A percentile compares a stretch with the other conserved stretches of the same genome.
phyloP scores from a whole-genome alignment of 2,797 vertebrate genomes.

The Natrix natrix region DNA sequence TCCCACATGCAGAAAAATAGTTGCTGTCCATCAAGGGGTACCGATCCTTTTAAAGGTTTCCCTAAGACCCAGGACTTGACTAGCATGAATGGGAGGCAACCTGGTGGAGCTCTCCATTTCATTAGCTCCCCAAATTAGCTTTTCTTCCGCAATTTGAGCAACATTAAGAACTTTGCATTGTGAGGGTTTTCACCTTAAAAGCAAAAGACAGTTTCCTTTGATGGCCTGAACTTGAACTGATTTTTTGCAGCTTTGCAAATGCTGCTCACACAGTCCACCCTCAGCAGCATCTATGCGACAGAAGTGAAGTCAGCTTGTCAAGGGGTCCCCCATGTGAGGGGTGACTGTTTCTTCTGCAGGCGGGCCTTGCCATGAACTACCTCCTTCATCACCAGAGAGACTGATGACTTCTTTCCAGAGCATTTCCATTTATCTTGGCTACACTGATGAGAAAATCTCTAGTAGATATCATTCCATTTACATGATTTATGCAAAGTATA shows the following conservation, averaged over 20 bases:
- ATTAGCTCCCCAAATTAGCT: not conserved
- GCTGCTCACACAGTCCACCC: not conserved
- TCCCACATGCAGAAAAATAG: not conserved
- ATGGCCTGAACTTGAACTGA: not conserved
- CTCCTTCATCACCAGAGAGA: not conserved
- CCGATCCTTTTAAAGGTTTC: not conserved
- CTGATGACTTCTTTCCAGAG: not conserved
- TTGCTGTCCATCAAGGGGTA: not conserved
- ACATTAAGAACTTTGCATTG: not conserved
- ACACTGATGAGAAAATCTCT: conserved; percentile 5
- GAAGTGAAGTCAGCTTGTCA: not conserved
- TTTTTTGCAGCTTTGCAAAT: not conserved
- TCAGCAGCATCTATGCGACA: not conserved
- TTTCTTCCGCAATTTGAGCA: not conserved
- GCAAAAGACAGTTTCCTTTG: not conserved
- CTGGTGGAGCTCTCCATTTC: not conserved
- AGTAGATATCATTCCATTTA: not conserved
- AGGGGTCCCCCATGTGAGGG: not conserved
- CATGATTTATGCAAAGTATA: conserved; percentile 15
- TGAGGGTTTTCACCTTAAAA: not conserved
- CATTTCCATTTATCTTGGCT: not conserved
- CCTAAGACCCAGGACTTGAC: not conserved
- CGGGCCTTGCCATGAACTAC: not conserved
- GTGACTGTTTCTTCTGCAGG: not conserved
- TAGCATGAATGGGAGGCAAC: not conserved